Conservation (phyloP, 2,797 vertebrate species). For the Danio kyathit region DNA sequence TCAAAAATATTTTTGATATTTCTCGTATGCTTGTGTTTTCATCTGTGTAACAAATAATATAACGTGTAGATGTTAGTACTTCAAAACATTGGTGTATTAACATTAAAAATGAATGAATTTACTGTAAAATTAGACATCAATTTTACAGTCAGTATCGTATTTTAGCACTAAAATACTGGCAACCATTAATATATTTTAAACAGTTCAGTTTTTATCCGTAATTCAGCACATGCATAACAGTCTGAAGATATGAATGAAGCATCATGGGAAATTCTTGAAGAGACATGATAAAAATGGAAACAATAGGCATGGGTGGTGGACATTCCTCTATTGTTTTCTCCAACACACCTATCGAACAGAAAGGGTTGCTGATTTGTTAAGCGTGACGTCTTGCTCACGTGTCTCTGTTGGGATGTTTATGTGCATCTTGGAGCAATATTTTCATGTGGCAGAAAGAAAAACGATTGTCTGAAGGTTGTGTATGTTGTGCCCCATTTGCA, state of each 20-base stretch:
- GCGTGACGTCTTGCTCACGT: background rate
- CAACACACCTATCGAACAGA: background rate
- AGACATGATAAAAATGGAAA: slow-evolving; percentile 21
- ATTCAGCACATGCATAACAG: background rate
- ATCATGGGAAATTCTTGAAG: slow-evolving; percentile 26
- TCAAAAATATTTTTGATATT: no score
- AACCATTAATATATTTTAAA: no score
- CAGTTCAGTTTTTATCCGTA: no score
- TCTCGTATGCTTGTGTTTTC: no score
- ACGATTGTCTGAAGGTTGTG: slow-evolving; percentile 4
- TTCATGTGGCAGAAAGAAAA: slow-evolving; percentile 9
- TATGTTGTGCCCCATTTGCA: slow-evolving; percentile 37
- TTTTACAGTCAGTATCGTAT: no score
- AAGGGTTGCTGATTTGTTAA: slow-evolving; percentile 1
- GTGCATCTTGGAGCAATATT: background rate
- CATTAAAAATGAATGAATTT: no score
- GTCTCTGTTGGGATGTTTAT: slow-evolving; percentile 7
- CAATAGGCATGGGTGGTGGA: slow-evolving; percentile 15
- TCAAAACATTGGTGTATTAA: no score
- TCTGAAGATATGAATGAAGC: background rate
- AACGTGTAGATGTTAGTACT: no score
- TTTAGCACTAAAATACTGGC: no score
- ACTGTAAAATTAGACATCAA: no score
- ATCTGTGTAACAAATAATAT: no score
- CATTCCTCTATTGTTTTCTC: slow-evolving; percentile 17